Evolutionary conservation across 2,888 invertebrate species (phyloP).

Genomic region (Ephialtes manifestator): DNA sequence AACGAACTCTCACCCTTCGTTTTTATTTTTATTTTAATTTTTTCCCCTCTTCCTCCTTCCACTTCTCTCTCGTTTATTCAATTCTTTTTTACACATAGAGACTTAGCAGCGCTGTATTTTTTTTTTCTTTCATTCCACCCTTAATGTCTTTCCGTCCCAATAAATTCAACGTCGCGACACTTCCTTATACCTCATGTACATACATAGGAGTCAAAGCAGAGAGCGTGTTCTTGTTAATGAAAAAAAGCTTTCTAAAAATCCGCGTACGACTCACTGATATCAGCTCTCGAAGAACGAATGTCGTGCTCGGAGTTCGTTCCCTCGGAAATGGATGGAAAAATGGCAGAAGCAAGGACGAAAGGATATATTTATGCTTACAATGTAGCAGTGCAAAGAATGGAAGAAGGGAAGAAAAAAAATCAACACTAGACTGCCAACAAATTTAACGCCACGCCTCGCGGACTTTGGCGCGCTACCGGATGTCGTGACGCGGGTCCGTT

Average conservation of each 20-base stretch:
- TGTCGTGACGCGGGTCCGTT: conserved; percentile 54
- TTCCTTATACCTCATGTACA: conserved; percentile 39
- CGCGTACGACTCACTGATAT: conserved; percentile 32
- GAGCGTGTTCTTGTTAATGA: conserved; percentile 67
- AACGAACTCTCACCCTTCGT: conserved; percentile 55
- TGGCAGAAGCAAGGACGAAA: conserved; percentile 27
- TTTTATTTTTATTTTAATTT: conserved; percentile 31
- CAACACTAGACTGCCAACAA: conserved; percentile 32
- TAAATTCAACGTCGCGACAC: conserved; percentile 69
- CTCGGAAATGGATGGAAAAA: conserved; percentile 54
- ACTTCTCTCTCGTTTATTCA: conserved; percentile 36
- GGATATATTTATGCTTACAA: conserved; percentile 20
- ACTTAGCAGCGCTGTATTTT: conserved; percentile 9
- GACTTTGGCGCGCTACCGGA: conserved; percentile 40
- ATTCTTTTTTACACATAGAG: conserved; percentile 30
- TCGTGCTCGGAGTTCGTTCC: conserved; percentile 57
- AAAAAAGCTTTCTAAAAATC: conserved; percentile 52
- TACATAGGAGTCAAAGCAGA: conserved; percentile 23
- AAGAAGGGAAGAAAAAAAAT: conserved; percentile 17
- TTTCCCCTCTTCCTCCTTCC: conserved; percentile 9
- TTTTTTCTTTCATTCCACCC: conserved; percentile 50
- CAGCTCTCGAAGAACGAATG: conserved; percentile 25
- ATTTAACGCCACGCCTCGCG: conserved; percentile 50
- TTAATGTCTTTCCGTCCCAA: conserved; percentile 69
- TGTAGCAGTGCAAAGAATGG: conserved; percentile 7